Conservation (phyloP, 1,140 invertebrate genomes). For the Cherax destructor region DNA sequence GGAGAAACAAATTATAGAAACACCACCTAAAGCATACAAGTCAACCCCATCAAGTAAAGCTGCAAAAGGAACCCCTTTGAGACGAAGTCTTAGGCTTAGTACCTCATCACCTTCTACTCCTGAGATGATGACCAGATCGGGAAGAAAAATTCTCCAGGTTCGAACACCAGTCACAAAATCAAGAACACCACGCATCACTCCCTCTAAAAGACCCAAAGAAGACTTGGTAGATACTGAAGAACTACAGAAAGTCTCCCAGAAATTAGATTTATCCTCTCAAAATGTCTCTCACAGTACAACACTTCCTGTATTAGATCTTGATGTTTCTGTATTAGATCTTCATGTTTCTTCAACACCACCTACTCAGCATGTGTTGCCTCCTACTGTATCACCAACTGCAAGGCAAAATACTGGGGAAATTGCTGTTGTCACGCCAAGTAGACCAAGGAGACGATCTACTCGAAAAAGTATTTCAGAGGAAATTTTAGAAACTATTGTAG, state of each 20-base stretch:
- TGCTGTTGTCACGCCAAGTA: background rate
- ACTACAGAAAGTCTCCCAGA: conserved; percentile 24
- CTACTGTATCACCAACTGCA: background rate
- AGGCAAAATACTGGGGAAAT: background rate
- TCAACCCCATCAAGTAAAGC: background rate
- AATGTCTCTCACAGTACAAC: background rate
- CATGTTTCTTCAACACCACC: background rate
- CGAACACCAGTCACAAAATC: conserved; percentile 24
- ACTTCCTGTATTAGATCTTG: background rate
- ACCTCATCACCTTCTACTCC: conserved; percentile 9
- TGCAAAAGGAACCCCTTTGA: background rate
- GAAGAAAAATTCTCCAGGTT: conserved; percentile 39
- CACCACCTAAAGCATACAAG: background rate
- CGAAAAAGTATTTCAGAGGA: conserved; percentile 31
- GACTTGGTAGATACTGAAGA: conserved; percentile 6
- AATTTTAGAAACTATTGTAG: conserved; percentile 28
- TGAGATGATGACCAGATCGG: conserved; percentile 30
- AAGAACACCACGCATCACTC: background rate
- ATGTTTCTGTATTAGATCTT: background rate
- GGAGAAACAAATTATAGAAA: background rate
- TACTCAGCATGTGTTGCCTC: background rate
- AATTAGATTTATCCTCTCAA: conserved; percentile 13
- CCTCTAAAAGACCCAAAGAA: conserved; percentile 5
- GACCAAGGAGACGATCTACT: background rate
- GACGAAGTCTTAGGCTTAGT: conserved; percentile 8